phyloP scores from a whole-genome alignment of 2,797 vertebrate genomes.

The Thripadectes ignobilis region DNA sequence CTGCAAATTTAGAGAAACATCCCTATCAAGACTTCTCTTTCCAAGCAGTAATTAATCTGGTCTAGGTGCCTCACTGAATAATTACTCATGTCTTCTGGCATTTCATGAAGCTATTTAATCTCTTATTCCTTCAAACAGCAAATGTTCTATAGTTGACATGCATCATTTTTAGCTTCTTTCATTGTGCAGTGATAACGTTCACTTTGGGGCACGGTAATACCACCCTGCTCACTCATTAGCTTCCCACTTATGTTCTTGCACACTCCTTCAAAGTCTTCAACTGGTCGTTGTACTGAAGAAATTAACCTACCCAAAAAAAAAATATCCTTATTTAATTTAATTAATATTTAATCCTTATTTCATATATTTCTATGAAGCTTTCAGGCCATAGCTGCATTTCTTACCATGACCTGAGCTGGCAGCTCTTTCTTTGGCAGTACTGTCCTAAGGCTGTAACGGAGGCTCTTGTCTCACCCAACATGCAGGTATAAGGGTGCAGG shows the following conservation, averaged over 20 bases:
- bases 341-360: background rate
- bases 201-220: conserved; percentile 23
- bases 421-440: background rate
- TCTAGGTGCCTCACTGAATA: background rate
- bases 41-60: background rate
- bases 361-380: background rate
- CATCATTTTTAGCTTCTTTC: conserved; percentile 54
- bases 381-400: background rate
- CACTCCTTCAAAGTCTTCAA: background rate
- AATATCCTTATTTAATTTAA: background rate
- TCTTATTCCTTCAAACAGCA: conserved; percentile 17
- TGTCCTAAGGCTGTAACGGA: background rate
- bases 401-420: background rate
- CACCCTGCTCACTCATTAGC: conserved; percentile 25
- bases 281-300: background rate
- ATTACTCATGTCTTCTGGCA: conserved; percentile 34
- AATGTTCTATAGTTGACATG: conserved; percentile 3
- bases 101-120: conserved; percentile 45
- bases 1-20: background rate
- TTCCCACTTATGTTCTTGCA: conserved; percentile 27
- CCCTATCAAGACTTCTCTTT: background rate
- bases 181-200: conserved; percentile 1
- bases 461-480: background rate
- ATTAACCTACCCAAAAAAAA: background rate
- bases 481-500: background rate